These are phyloP conservation scores for Amniataba percoides DNA, from an alignment of 2,797 vertebrate genomes.

Conservation along the genomic window DNA sequence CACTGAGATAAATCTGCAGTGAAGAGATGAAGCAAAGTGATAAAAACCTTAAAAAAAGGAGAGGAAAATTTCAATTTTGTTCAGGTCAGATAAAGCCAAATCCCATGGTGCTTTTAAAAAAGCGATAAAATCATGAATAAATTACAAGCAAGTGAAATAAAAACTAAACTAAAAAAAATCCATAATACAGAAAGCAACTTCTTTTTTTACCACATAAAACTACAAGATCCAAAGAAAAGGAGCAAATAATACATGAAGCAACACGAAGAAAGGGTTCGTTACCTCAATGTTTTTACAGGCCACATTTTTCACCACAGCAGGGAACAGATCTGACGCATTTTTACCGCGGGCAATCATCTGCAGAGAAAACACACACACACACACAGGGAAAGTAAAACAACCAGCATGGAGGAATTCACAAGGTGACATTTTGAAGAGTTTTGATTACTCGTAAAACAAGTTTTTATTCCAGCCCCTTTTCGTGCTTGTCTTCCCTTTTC, in stretches of 20 bases:
- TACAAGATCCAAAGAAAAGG: not conserved
- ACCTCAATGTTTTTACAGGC: constrained; percentile 99
- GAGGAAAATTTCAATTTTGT: constrained; percentile 37
- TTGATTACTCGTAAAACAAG: constrained; percentile 3
- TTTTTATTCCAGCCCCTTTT: constrained; percentile 30
- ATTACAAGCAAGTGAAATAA: constrained; percentile 26
- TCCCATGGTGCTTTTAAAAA: constrained; percentile 2
- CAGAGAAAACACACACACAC: constrained; percentile 21
- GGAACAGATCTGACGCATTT: constrained; percentile 97
- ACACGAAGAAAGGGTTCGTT: not conserved
- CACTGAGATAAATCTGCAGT: constrained; percentile 24
- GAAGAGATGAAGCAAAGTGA: constrained; percentile 29
- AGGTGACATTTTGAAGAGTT: constrained; percentile 13
- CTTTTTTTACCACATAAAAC: not conserved
- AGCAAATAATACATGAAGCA: constrained; percentile 8
- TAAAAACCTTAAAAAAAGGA: constrained; percentile 26
- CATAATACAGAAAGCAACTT: not conserved
- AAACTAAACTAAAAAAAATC: not conserved
- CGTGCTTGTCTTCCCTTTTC: constrained; percentile 22
- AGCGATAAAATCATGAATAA: constrained; percentile 18
- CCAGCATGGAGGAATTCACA: constrained; percentile 18
- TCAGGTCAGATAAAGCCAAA: constrained; percentile 49
- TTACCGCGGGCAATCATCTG: constrained; percentile 99
- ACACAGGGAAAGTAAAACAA: not conserved
- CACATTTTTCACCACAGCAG: constrained; percentile 98